Percentiles rank a stretch among this genome's conserved stretches.
These are phyloP conservation scores for Sepioteuthis lessoniana DNA, from an alignment of 2,888 invertebrate species.

Conservation along the genomic window DNA sequence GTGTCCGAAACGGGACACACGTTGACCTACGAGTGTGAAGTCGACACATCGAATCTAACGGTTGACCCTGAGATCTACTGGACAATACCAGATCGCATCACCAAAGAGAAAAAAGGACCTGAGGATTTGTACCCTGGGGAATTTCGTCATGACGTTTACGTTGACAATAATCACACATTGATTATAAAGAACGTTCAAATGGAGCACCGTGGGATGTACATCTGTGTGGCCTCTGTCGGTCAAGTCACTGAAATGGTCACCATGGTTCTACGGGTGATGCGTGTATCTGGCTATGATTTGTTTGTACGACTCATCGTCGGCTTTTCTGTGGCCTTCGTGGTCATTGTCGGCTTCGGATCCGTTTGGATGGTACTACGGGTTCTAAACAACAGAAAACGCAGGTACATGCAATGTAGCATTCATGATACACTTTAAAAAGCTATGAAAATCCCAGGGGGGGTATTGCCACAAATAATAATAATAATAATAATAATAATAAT, in stretches of 20 bases:
- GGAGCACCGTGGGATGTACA: conserved; percentile 37
- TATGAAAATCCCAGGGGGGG: neutral
- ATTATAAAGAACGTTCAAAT: conserved; percentile 16
- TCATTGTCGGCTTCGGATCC: conserved; percentile 24
- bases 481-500: conserved; percentile 7
- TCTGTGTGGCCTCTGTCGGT: conserved; percentile 23
- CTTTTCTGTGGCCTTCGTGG: conserved; percentile 37
- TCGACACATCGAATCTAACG: conserved; percentile 23
- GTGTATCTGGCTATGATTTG: neutral
- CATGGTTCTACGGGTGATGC: neutral
- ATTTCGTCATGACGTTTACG: conserved; percentile 36
- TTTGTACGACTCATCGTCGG: conserved; percentile 36
- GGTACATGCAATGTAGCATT: conserved; percentile 36
- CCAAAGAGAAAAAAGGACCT: conserved; percentile 14
- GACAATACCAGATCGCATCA: neutral
- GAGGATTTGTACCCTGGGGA: conserved; percentile 36
- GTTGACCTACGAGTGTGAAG: conserved; percentile 39
- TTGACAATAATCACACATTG: conserved; percentile 11
- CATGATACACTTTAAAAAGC: neutral
- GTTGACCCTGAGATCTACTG: conserved; percentile 35
- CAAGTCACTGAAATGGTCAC: neutral
- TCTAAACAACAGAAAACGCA: conserved; percentile 36
- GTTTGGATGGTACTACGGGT: neutral
- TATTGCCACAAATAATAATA: neutral
- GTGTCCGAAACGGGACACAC: neutral